Percentiles rank a stretch among this genome's conserved stretches.
These are phyloP conservation scores for Osmerus mordax DNA, from an alignment of 2,113 vertebrate species.

Conservation along the genomic window DNA sequence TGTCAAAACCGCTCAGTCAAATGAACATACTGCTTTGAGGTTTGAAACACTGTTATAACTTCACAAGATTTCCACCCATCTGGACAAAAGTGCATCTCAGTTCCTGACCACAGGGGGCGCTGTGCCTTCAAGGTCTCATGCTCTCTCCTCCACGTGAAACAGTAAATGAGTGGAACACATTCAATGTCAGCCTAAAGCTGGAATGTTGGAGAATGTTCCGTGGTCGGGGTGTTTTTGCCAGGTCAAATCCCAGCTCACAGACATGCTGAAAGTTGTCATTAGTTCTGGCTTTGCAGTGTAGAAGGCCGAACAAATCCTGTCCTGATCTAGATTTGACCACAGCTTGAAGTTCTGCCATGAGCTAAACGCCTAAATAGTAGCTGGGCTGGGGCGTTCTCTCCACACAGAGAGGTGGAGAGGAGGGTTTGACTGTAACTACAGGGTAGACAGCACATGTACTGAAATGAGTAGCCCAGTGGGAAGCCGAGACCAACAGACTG, in stretches of 20 bases:
- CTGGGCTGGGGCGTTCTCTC: background rate
- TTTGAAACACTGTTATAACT: background rate
- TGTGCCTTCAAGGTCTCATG: conserved; percentile 12
- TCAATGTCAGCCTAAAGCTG: background rate
- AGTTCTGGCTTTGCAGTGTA: conserved; percentile 4
- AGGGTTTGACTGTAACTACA: no score
- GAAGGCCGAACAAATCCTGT: background rate
- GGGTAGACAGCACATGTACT: no score
- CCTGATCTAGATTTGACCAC: background rate
- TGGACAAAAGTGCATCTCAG: background rate
- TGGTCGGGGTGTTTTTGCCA: conserved; percentile 18
- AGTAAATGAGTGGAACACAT: background rate
- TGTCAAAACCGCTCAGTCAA: background rate
- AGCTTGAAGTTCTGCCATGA: background rate
- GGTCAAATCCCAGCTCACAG: conserved; percentile 22
- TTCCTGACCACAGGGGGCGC: conserved; percentile 43
- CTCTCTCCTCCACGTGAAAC: background rate
- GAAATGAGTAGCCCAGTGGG: no score
- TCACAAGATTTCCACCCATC: background rate
- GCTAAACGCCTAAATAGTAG: background rate
- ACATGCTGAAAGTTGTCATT: background rate
- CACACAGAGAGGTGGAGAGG: background rate
- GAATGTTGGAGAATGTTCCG: conserved; percentile 26
- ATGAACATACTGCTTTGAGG: no score
- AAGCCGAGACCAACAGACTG: no score